phyloP scores from a whole-genome alignment of 1,140 invertebrate species.

The Whitmania pigra region DNA sequence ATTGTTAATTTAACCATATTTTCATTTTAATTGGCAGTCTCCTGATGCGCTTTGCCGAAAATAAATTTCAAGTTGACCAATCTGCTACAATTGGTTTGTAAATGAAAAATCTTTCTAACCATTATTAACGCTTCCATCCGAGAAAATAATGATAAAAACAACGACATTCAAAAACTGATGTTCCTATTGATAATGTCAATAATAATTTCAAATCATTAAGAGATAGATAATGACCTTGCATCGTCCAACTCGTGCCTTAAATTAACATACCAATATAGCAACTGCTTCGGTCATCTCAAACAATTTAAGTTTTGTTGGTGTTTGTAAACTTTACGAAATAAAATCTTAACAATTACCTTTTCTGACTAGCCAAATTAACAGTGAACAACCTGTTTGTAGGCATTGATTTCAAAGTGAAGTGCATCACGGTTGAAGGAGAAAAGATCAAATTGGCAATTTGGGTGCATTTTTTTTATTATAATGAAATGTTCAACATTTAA shows the following conservation, averaged over 20 bases:
- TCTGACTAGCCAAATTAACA: not conserved
- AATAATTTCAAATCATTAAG: too few species aligned
- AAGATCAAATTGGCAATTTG: slow-evolving; percentile 74
- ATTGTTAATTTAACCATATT: too few species aligned
- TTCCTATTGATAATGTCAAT: too few species aligned
- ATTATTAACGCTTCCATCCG: not conserved
- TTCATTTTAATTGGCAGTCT: slow-evolving; percentile 52
- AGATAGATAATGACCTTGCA: too few species aligned
- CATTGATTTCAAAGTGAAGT: slow-evolving; percentile 46
- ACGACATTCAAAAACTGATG: too few species aligned
- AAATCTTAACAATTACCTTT: too few species aligned
- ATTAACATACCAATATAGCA: too few species aligned
- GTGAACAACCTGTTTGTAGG: slow-evolving; percentile 29
- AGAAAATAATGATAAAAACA: not conserved
- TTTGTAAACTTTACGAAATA: too few species aligned
- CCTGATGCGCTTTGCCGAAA: slow-evolving; percentile 81
- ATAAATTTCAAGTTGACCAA: slow-evolving; percentile 82
- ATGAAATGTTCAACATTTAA: slow-evolving; percentile 2
- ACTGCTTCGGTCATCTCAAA: too few species aligned
- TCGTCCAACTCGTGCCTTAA: too few species aligned
- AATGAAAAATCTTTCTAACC: not conserved
- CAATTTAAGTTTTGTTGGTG: too few species aligned
- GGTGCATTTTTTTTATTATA: slow-evolving; percentile 39
- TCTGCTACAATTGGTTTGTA: slow-evolving; percentile 71
- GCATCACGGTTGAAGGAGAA: slow-evolving; percentile 74